Evolutionary conservation across 2,113 vertebrate species (phyloP).

Genomic region (Shinisaurus crocodilurus): DNA sequence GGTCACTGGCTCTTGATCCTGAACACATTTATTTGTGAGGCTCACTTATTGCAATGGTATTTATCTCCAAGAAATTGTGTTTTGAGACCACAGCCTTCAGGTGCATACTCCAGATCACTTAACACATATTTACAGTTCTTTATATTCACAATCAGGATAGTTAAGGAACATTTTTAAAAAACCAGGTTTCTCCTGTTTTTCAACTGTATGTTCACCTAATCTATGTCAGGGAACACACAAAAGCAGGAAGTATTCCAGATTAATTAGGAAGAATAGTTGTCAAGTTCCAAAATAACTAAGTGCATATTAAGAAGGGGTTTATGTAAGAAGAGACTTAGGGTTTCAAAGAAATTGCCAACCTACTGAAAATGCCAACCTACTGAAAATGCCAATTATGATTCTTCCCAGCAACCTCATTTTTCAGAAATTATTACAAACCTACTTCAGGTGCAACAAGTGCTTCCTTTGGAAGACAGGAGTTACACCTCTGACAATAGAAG

Average conservation of each 20-base stretch:
- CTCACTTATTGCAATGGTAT: not conserved
- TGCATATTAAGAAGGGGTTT: not conserved
- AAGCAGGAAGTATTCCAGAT: not conserved
- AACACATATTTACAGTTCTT: not conserved
- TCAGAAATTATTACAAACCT: not conserved
- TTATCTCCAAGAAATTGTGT: not conserved
- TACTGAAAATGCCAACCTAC: not conserved
- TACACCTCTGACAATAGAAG: not conserved
- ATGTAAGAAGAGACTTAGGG: not conserved
- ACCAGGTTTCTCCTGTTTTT: not conserved
- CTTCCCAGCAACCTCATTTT: not conserved
- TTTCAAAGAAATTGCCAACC: not conserved
- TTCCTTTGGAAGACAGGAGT: not conserved
- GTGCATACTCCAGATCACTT: not conserved
- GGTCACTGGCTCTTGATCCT: not conserved
- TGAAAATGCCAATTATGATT: not conserved
- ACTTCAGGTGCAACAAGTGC: not conserved
- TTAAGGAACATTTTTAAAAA: not conserved
- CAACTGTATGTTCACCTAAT: not conserved
- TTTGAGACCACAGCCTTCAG: not conserved
- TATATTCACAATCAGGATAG: not conserved
- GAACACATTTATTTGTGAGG: not conserved
- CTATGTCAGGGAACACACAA: not conserved
- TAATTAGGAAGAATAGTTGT: not conserved
- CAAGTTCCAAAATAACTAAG: not conserved